Evolutionary conservation across 1,140 invertebrate species (phyloP), one percentile per base, ranked within the genome.

Genomic region (Apis cerana): DNA sequence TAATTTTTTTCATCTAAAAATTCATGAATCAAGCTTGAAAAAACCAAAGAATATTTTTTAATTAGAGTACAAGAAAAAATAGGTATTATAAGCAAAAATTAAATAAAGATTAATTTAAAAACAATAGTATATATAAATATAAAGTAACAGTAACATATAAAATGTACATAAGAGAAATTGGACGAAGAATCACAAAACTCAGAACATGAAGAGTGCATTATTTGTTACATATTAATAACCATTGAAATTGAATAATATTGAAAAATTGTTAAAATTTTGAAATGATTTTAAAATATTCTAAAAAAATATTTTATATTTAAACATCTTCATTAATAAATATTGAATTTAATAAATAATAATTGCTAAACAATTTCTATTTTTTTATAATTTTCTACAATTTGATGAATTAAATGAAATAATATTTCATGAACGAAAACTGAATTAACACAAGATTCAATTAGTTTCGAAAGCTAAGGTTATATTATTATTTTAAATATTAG

Each of bases 151-250:
- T 50, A 50, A 23, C 12, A 21, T 69, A 50, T 62, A 15, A 43
- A 43, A 0, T 52, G 0, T 13, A 9, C 12, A 52, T 23, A 50
- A 69, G 67, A 69, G 67, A 69, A 69, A 69, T 50, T 69, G 13
- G 48, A 52, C 23, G 43, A 43, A 69, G 13, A n/a, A 15, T 13
- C 48, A 69, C 43, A 15, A 50, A 69, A 69, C n/a, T 52, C n/a
- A n/a, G 2, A n/a, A 43, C 67, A 69, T 69, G 48, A 69, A 69
- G 48, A 27, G 17, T 68, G 43, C 65, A 68, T 67, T 43, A 69
- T 69, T 50, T 50, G 21, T n/a, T n/a, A n/a, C n/a, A n/a, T 33
- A 33, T 33, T 33, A 3, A 33, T 33, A 43, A 0, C 5, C 5
- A 5, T 43, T 43, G 33, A 43, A 43, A 43, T 43, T 43, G 33